Percentiles rank a stretch among this genome's conserved stretches.
Conservation (phyloP, 2,888 invertebrate genomes). For the Tetropium fuscum region DNA sequence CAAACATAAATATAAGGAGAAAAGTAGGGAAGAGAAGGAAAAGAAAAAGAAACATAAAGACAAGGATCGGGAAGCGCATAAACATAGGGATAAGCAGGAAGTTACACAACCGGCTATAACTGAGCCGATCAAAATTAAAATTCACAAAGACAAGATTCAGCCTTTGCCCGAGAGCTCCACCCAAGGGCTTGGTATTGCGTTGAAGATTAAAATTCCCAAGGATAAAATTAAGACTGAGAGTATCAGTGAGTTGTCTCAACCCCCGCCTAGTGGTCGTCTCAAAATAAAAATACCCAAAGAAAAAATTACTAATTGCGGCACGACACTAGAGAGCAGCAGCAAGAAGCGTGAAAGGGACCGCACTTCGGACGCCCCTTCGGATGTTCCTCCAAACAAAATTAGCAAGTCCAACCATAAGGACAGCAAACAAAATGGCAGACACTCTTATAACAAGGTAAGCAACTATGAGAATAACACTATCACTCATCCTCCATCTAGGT, state of each 20-base stretch:
- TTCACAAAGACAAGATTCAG: constrained; percentile 54
- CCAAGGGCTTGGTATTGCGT: constrained; percentile 58
- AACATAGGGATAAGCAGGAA: constrained; percentile 75
- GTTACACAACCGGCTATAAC: constrained; percentile 27
- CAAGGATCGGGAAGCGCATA: constrained; percentile 68
- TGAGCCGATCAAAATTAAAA: constrained; percentile 68
- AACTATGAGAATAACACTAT: constrained; percentile 29
- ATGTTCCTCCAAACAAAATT: constrained; percentile 59
- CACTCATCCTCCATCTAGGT: constrained; percentile 26
- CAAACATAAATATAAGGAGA: constrained; percentile 82
- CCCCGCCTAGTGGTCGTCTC: constrained; percentile 61
- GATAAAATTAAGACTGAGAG: constrained; percentile 74
- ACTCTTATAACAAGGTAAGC: constrained; percentile 64
- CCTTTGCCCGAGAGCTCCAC: constrained; percentile 36
- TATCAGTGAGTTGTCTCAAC: constrained; percentile 57
- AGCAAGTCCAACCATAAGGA: constrained; percentile 55
- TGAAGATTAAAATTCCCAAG: constrained; percentile 87
- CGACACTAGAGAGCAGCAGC: constrained; percentile 32
- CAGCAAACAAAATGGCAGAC: constrained; percentile 62
- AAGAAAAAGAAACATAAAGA: constrained; percentile 84
- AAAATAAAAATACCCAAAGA: constrained; percentile 88
- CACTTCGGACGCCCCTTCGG: constrained; percentile 35
- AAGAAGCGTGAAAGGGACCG: constrained; percentile 53
- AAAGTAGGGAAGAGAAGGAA: constrained; percentile 72
- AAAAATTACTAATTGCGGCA: constrained; percentile 67